Percentiles rank a stretch among this genome's conserved stretches.
phyloP scores from a whole-genome alignment of 2,797 vertebrate species.

The Coregonus suidteri region DNA sequence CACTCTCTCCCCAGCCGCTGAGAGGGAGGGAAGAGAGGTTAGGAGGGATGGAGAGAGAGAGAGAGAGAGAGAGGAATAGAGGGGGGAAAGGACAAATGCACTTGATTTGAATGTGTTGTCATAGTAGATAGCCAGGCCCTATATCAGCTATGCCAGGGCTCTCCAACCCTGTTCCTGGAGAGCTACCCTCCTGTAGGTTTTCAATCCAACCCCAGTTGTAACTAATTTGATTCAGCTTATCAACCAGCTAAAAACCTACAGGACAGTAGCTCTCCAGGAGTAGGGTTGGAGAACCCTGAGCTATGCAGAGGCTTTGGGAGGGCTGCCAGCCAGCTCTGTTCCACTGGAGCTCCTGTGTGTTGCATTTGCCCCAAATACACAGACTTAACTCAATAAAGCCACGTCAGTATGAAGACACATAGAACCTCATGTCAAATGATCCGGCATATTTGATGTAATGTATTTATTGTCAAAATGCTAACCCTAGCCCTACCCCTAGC shows the following conservation, averaged over 20 bases:
- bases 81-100: conserved; percentile 59
- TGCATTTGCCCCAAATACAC: conserved; percentile 39
- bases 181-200: not conserved
- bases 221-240: too few species aligned
- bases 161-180: not conserved
- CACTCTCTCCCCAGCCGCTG: conserved; percentile 39
- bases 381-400: not conserved
- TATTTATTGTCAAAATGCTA: not conserved
- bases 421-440: conserved; percentile 1
- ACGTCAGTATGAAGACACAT: conserved; percentile 12
- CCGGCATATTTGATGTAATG: too few species aligned
- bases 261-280: too few species aligned
- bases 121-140: conserved; percentile 64
- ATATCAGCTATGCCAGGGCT: conserved; percentile 51
- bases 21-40: conserved; percentile 16
- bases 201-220: too few species aligned
- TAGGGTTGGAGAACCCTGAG: too few species aligned
- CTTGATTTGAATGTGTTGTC: conserved; percentile 75
- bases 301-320: conserved; percentile 58
- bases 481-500: too few species aligned
- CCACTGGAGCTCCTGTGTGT: conserved; percentile 44
- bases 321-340: conserved; percentile 59
- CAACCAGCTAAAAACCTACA: too few species aligned
- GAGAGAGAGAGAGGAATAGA: too few species aligned
- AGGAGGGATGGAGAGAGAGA: too few species aligned